Conservation (phyloP, 2,797 vertebrate species). For the Gila robusta region DNA sequence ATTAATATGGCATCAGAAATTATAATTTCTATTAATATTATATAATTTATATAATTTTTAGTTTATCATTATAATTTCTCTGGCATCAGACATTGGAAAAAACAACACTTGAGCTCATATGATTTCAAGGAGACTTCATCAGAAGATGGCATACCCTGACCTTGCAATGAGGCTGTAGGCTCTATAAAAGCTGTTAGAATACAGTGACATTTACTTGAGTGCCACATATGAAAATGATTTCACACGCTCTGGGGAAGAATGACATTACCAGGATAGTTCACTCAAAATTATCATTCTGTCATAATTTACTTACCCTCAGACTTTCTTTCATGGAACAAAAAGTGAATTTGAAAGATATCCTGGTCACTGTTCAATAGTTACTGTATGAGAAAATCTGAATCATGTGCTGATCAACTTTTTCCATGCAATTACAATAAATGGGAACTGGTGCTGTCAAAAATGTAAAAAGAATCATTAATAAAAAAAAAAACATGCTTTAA, state of each 20-base stretch:
- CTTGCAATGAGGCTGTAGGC: slow-evolving; percentile 35
- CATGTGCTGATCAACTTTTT: neutral
- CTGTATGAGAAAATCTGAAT: neutral
- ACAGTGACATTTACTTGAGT: slow-evolving; percentile 51
- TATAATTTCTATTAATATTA: too few relatives aligned
- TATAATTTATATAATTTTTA: too few relatives aligned
- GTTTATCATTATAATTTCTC: too few relatives aligned
- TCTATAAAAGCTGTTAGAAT: slow-evolving; percentile 38
- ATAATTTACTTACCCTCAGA: neutral
- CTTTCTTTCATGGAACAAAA: neutral
- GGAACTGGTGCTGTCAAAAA: neutral
- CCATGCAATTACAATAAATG: neutral
- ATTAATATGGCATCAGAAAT: slow-evolving; percentile 4
- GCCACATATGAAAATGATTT: slow-evolving; percentile 18
- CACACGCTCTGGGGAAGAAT: slow-evolving; percentile 23
- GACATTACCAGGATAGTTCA: slow-evolving; percentile 33
- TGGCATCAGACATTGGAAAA: neutral
- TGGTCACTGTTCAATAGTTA: neutral
- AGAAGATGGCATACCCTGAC: slow-evolving; percentile 34
- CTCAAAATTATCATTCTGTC: slow-evolving; percentile 3
- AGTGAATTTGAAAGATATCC: neutral
- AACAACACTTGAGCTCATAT: slow-evolving; percentile 35
- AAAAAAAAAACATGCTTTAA: neutral
- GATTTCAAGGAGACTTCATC: slow-evolving; percentile 36
- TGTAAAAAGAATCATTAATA: neutral